A percentile compares a stretch with the other conserved stretches of the same genome.
These are phyloP conservation scores for Hemiprocne comata DNA, from an alignment of 2,113 vertebrate genomes.

Conservation along the genomic window DNA sequence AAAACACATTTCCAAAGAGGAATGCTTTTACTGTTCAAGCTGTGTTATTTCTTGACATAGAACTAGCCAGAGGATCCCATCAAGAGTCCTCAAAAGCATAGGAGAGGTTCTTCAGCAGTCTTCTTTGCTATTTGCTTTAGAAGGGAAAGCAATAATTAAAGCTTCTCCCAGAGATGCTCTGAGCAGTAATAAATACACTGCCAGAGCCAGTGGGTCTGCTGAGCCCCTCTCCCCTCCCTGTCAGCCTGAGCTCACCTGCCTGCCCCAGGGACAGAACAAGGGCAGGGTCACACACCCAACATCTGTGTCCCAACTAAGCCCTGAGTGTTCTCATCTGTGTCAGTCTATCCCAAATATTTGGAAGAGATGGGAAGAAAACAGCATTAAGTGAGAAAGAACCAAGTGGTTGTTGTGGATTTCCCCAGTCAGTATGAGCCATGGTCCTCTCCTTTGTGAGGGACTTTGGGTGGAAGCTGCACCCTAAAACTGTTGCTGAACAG, in stretches of 20 bases:
- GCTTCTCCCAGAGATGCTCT: not conserved
- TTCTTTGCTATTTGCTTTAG: slow-evolving; percentile 33
- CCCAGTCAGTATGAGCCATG: not conserved
- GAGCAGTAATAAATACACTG: not conserved
- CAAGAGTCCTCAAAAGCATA: not conserved
- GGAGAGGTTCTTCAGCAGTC: not conserved
- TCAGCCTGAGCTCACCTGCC: not conserved
- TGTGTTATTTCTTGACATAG: slow-evolving; percentile 39
- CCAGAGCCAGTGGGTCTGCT: not conserved
- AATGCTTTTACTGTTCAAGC: slow-evolving; percentile 50
- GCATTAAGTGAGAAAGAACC: not conserved
- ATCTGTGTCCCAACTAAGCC: not conserved
- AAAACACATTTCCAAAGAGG: slow-evolving; percentile 26
- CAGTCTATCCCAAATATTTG: not conserved
- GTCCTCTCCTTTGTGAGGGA: not conserved
- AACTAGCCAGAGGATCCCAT: not conserved
- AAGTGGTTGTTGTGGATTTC: not conserved
- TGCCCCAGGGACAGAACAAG: rapidly evolving
- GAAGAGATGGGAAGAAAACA: not conserved
- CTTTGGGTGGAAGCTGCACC: not conserved
- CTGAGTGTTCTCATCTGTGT: not conserved
- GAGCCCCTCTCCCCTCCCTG: not conserved
- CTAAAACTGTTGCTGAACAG: not conserved
- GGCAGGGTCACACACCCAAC: rapidly evolving
- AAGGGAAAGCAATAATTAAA: not conserved